phyloP scores from a whole-genome alignment of 2,797 vertebrate genomes.

The Spinibarbus caldwelli region DNA sequence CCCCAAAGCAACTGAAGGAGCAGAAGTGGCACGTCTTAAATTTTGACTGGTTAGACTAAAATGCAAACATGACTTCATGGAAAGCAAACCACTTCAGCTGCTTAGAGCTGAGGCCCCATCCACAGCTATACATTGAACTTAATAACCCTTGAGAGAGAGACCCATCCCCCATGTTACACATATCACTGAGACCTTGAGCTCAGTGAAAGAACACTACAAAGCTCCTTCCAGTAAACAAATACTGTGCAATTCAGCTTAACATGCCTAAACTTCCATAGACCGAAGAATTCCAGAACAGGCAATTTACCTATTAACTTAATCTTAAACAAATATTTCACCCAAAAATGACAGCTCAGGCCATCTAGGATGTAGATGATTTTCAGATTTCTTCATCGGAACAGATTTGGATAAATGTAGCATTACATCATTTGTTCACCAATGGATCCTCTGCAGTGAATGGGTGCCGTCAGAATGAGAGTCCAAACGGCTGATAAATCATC shows the following conservation, averaged over 20 bases:
- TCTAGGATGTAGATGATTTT: background rate
- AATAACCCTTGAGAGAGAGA: background rate
- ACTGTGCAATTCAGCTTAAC: background rate
- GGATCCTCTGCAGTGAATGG: background rate
- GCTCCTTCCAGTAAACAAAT: background rate
- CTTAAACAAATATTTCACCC: background rate
- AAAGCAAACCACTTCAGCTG: background rate
- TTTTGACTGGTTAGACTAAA: background rate
- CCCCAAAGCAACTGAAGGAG: background rate
- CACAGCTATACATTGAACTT: background rate
- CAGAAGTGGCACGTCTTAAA: background rate
- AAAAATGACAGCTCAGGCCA: background rate
- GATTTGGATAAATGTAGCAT: background rate
- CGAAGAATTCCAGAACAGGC: background rate
- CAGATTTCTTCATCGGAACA: background rate
- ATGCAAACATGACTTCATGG: background rate
- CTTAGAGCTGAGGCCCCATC: background rate
- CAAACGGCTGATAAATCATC: background rate
- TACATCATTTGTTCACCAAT: background rate
- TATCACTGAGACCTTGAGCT: conserved; percentile 13
- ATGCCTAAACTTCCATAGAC: background rate
- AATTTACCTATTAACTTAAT: background rate
- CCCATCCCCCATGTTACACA: conserved; percentile 11
- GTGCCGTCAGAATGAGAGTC: background rate
- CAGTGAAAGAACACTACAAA: background rate